A percentile compares a stretch with the other conserved stretches of the same genome.
Evolutionary conservation across 2,888 invertebrate genomes (phyloP).

Genomic region (Oxytorus armatus): DNA sequence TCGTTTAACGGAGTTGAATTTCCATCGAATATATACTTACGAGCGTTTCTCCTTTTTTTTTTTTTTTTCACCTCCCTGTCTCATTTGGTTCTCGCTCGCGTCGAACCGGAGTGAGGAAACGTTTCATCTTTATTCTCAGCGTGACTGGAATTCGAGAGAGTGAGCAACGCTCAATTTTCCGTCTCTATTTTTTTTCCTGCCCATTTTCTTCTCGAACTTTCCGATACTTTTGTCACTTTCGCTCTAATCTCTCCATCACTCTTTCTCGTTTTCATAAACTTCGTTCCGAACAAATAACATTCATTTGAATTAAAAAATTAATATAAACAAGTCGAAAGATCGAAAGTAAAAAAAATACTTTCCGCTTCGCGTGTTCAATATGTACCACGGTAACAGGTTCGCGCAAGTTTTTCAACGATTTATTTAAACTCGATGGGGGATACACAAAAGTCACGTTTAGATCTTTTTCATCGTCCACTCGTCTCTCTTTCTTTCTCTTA

Average conservation of each 20-base stretch:
- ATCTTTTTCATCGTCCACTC: slow-evolving; percentile 2
- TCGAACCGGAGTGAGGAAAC: not conserved
- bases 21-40: slow-evolving; percentile 77
- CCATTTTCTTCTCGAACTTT: too few relatives aligned
- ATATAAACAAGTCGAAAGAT: too few relatives aligned
- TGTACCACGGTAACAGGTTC: not conserved
- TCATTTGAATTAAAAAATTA: too few relatives aligned
- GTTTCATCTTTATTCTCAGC: slow-evolving; percentile 40
- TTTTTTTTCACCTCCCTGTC: slow-evolving; percentile 26
- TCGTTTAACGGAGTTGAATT: slow-evolving; percentile 72
- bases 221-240: not conserved
- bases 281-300: not conserved
- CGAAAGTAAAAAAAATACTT: too few relatives aligned
- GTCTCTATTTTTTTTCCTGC: slow-evolving; percentile 10
- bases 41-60: slow-evolving; percentile 65
- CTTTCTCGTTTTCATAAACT: not conserved
- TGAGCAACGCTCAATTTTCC: slow-evolving; percentile 5
- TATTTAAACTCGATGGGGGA: slow-evolving; percentile 29
- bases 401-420: not conserved
- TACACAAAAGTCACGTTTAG: slow-evolving; percentile 59
- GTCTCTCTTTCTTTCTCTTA: slow-evolving; percentile 45
- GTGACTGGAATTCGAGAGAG: slow-evolving; percentile 30
- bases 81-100: slow-evolving; percentile 26
- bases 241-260: too few relatives aligned
- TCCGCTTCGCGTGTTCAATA: too few relatives aligned